Base-by-base conservation (phyloP, 2,888 invertebrate genomes). In the Hirtodrosophila duncani region DNA sequence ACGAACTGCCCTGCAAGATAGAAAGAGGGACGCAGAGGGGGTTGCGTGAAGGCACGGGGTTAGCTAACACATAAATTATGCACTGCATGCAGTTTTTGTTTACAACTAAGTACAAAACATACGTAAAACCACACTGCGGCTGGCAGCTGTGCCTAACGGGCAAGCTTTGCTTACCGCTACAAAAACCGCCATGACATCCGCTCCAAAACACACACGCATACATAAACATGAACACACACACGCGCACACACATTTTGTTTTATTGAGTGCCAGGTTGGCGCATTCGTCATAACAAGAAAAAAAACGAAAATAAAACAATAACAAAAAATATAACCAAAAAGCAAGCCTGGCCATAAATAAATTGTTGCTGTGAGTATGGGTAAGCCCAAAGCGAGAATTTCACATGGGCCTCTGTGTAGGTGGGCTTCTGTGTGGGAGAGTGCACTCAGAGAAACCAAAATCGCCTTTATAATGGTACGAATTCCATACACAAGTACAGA, bases 141-240 rank as follows among this genome's bases (percentile, higher is more conserved):
- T 24, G 49, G 51, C 63, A 68, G 64, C 61, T 69, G 71, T 26
- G 38, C 48, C 56, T 43, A 41, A 62, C 48, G 48, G 57, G 37
- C 41, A 49, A 57, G 66, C 59, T 72, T 51, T 67, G 58, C 45
- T 71, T 55, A 64, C 71, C 67, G 66, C 55, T 48, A 27, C 17
- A 55, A 60, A 67, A 67, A 51, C 64, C 71, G 61, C 61, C 55
- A 56, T 67, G 69, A 63, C 59, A 65, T 67, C 66, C 67, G 59
- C 58, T 64, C 63, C 57, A 57, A 51, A 11, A n/a, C 21, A 21
- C 34, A 11, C 23, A 18, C 31, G 14, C 44, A 36, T 43, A 43
- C 43, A 26, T 20, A 37, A 42, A 56, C 24, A 56, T 45, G 41
- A 57, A 48, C 39, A 58, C 23, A 42, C 33, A 49, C 41, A 33